A percentile compares a stretch with the other conserved stretches of the same genome.
Conservation (phyloP, 2,113 vertebrate genomes). For the Lutjanus erythropterus region DNA sequence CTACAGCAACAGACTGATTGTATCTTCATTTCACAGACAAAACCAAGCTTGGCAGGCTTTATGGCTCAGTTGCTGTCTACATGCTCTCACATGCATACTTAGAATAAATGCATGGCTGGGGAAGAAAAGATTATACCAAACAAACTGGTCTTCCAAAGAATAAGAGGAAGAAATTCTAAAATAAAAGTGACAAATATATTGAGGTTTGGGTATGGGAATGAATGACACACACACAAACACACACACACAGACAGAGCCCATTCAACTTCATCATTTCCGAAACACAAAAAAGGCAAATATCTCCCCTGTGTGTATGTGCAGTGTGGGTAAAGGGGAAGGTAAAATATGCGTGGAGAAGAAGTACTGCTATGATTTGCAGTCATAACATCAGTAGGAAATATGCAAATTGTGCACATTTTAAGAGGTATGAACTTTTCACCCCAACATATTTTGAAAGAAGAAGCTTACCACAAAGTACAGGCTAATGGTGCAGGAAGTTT, state of each 20-base stretch:
- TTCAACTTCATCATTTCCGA: neutral
- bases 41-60: constrained; percentile 47
- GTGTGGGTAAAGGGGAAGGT: neutral
- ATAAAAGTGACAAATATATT: neutral
- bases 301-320: neutral
- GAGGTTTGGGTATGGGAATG: neutral
- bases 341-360: neutral
- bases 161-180: neutral
- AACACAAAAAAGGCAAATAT: constrained; percentile 8
- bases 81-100: constrained; percentile 40
- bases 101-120: constrained; percentile 17
- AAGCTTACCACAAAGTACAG: neutral
- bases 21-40: constrained; percentile 56
- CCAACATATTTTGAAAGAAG: neutral
- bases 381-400: neutral
- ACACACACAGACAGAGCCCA: neutral
- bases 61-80: constrained; percentile 33
- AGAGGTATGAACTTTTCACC: constrained; percentile 1
- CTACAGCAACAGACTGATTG: constrained; percentile 45
- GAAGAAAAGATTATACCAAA: constrained; percentile 15
- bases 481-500: neutral
- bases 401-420: neutral
- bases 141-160: neutral
- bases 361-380: neutral
- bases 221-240: neutral